Conservation (phyloP, 1,140 invertebrate species). For the Penaeus chinensis region DNA sequence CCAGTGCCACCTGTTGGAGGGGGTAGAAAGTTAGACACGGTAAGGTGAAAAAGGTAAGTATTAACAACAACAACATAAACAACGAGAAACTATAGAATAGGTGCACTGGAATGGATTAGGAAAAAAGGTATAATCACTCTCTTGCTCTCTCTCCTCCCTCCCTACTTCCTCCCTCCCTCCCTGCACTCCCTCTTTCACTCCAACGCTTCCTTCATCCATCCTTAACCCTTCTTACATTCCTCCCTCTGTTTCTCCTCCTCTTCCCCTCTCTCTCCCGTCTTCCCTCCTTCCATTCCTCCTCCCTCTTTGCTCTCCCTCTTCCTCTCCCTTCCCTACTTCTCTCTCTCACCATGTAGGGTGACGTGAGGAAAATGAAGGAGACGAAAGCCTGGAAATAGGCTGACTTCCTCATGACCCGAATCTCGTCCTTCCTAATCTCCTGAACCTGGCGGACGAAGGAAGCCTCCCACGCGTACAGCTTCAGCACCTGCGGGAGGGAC, state of each 20-base stretch:
- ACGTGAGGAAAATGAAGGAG: slow-evolving; percentile 94
- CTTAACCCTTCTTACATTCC: too few species aligned
- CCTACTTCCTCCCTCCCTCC: too few species aligned
- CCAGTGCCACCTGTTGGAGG: slow-evolving; percentile 45
- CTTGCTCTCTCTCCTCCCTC: background rate
- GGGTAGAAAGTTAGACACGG: background rate
- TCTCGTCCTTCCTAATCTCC: slow-evolving; percentile 67
- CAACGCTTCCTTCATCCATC: too few species aligned
- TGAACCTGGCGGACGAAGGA: slow-evolving; percentile 69
- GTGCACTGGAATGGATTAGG: background rate
- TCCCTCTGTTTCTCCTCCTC: too few species aligned
- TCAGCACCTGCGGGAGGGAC: slow-evolving; percentile 64
- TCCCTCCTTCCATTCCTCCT: too few species aligned
- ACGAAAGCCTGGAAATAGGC: slow-evolving; percentile 74
- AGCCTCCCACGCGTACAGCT: slow-evolving; percentile 68
- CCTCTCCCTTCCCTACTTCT: too few species aligned
- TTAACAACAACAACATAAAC: too few species aligned
- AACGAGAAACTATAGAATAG: too few species aligned
- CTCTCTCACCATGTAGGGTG: slow-evolving; percentile 89
- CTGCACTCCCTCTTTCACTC: too few species aligned
- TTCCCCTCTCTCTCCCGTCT: too few species aligned
- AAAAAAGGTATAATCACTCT: background rate
- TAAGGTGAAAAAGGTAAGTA: background rate
- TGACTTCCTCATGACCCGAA: slow-evolving; percentile 68
- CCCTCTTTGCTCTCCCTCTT: too few species aligned